Conservation (phyloP, 2,888 invertebrate species). For the Eupithecia tripunctaria region DNA sequence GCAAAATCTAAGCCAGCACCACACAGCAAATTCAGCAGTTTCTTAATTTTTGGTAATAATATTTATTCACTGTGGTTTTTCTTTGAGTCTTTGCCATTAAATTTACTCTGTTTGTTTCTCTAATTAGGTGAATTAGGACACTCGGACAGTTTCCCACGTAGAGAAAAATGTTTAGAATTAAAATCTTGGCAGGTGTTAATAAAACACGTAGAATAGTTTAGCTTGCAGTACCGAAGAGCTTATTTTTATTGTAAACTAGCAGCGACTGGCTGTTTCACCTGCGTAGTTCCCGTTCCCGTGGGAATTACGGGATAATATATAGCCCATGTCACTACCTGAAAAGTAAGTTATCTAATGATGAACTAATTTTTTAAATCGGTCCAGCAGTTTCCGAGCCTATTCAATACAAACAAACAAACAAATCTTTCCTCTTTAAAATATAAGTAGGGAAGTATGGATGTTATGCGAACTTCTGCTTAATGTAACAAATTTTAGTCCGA, state of each 20-base stretch:
- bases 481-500: not conserved
- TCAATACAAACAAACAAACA: too few species aligned
- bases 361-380: too few species aligned
- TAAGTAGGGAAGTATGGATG: too few species aligned
- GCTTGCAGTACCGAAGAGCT: not conserved
- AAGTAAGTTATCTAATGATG: too few species aligned
- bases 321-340: too few species aligned
- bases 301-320: too few species aligned
- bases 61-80: slow-evolving; percentile 37
- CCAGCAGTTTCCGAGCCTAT: too few species aligned
- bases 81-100: slow-evolving; percentile 61
- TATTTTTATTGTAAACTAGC: not conserved
- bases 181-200: slow-evolving; percentile 47
- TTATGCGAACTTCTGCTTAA: not conserved
- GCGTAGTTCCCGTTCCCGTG: too few species aligned
- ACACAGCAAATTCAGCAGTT: too few species aligned
- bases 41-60: not conserved
- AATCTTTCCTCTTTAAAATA: too few species aligned
- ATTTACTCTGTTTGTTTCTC: slow-evolving; percentile 71
- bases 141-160: slow-evolving; percentile 57
- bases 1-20: too few species aligned
- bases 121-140: slow-evolving; percentile 71
- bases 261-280: too few species aligned
- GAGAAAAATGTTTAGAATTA: slow-evolving; percentile 59
- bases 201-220: not conserved